These are phyloP conservation scores for Aproaerema taeniolella DNA, from an alignment of 2,888 invertebrate species.

Conservation along the genomic window DNA sequence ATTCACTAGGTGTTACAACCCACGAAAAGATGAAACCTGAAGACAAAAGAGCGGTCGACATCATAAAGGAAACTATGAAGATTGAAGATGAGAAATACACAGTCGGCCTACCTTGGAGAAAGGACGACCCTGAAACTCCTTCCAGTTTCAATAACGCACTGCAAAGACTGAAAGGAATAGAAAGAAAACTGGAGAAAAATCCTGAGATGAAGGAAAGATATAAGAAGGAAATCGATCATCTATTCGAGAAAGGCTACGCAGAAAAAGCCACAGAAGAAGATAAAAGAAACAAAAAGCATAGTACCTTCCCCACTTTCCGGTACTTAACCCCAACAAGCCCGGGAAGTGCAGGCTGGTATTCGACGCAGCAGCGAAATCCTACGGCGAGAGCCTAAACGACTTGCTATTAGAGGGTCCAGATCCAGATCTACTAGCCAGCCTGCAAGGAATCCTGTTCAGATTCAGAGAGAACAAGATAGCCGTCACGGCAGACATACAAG, in stretches of 20 bases:
- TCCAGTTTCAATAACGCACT: constrained; percentile 18
- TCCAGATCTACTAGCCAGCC: constrained; percentile 14
- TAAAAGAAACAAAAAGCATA: constrained; percentile 12
- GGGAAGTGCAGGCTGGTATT: constrained; percentile 22
- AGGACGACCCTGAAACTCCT: constrained; percentile 16
- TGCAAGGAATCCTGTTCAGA: constrained; percentile 8
- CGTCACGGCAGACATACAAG: constrained; percentile 6
- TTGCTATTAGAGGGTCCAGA: constrained; percentile 21
- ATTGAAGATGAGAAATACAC: constrained; percentile 21
- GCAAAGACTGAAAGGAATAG: constrained; percentile 18
- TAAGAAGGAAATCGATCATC: constrained; percentile 20
- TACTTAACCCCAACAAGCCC: constrained; percentile 20
- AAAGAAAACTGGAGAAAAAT: constrained; percentile 20
- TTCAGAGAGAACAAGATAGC: constrained; percentile 8
- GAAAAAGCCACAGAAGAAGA: constrained; percentile 10
- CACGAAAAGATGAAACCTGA: constrained; percentile 17
- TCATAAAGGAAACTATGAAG: constrained; percentile 17
- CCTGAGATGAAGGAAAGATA: constrained; percentile 15
- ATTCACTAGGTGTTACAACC: constrained; percentile 17
- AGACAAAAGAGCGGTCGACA: constrained; percentile 10
- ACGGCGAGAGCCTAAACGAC: constrained; percentile 20
- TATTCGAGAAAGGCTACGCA: constrained; percentile 23
- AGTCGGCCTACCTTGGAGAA: constrained; percentile 26
- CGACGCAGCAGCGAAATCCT: constrained; percentile 18
- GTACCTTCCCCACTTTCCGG: constrained; percentile 23